These are phyloP conservation scores for Sebastes iracundus DNA, from an alignment of 2,797 vertebrate species.

Conservation along the genomic window DNA sequence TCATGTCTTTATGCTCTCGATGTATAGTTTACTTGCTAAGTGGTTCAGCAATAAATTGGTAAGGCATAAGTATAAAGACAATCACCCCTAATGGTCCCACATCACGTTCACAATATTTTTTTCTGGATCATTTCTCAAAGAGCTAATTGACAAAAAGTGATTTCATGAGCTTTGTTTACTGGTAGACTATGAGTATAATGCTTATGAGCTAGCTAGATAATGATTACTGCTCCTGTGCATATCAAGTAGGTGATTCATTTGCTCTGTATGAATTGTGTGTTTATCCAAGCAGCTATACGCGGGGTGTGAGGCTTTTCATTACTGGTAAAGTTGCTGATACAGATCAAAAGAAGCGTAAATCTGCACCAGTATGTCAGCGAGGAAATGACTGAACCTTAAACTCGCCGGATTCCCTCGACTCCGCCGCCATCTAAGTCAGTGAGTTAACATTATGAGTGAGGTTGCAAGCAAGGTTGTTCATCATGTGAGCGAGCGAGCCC, in stretches of 20 bases:
- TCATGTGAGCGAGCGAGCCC: conserved; percentile 33
- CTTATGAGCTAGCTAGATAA: conserved; percentile 63
- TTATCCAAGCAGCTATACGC: conserved; percentile 44
- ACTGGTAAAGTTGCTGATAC: conserved; percentile 61
- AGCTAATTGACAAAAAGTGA: conserved; percentile 70
- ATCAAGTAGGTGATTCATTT: conserved; percentile 63
- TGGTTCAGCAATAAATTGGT: neutral
- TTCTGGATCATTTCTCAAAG: conserved; percentile 52
- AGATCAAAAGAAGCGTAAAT: conserved; percentile 53
- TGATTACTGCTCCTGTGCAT: conserved; percentile 64
- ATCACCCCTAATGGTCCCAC: conserved; percentile 6
- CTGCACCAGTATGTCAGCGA: neutral
- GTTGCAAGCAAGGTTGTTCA: conserved; percentile 54
- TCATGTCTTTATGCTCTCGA: neutral
- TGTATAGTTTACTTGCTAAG: neutral
- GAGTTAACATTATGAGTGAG: conserved; percentile 23
- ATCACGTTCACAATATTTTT: conserved; percentile 29
- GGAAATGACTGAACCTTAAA: conserved; percentile 26
- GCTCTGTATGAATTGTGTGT: conserved; percentile 54
- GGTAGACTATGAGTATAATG: conserved; percentile 54
- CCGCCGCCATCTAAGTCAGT: neutral
- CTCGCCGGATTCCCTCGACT: neutral
- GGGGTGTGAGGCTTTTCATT: conserved; percentile 35
- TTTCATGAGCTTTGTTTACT: conserved; percentile 70
- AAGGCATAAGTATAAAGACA: conserved; percentile 28